Percentiles rank a stretch among this genome's conserved stretches.
Evolutionary conservation across 2,113 vertebrate genomes (phyloP).

Genomic region (Spea multiplicata): DNA sequence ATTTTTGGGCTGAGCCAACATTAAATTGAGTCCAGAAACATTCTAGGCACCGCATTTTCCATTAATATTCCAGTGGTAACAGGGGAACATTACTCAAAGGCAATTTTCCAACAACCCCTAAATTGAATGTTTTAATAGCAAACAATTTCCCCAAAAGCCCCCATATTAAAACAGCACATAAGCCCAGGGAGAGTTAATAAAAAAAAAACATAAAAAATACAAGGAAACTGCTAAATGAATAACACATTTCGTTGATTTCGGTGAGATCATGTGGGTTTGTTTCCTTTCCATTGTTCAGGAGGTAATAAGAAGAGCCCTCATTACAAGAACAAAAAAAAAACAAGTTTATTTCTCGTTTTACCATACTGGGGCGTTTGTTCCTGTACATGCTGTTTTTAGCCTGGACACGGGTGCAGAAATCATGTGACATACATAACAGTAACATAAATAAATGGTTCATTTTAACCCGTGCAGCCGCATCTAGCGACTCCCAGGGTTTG

Average conservation of each 20-base stretch:
- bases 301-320: not conserved
- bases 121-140: constrained; percentile 2
- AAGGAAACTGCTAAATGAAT: constrained; percentile 14
- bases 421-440: no score
- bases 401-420: no score
- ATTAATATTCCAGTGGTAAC: not conserved
- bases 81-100: constrained; percentile 5
- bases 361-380: no score
- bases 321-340: not conserved
- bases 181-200: not conserved
- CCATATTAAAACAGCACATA: not conserved
- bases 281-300: not conserved
- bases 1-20: not conserved
- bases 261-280: not conserved
- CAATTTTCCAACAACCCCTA: not conserved
- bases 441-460: no score
- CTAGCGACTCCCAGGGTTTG: no score
- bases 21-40: not conserved
- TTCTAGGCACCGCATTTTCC: not conserved
- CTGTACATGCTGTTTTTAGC: no score
- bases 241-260: constrained; percentile 10
- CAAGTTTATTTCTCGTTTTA: not conserved
- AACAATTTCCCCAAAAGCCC: constrained; percentile 4
- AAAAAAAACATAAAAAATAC: no score
- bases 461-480: no score